phyloP scores from a whole-genome alignment of 2,797 vertebrate genomes.

The Lacerta agilis region DNA sequence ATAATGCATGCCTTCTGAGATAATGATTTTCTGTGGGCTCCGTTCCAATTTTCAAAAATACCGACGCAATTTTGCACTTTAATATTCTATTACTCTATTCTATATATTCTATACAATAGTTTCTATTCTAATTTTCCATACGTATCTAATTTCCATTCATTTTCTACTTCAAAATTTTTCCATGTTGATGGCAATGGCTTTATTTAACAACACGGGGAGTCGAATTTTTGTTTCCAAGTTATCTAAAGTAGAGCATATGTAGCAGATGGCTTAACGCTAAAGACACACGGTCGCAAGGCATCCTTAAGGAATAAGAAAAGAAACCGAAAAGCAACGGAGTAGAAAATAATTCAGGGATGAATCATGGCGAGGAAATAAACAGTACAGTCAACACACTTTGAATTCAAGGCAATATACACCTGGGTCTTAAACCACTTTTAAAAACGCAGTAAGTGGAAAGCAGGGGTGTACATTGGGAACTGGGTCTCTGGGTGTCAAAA shows the following conservation, averaged over 20 bases:
- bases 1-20: not conserved
- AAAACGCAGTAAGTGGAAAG: conserved; percentile 6
- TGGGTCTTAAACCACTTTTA: conserved; percentile 27
- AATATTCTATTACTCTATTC: not conserved
- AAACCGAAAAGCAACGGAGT: conserved; percentile 61
- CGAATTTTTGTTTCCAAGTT: conserved; percentile 9
- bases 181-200: not conserved
- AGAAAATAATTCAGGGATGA: conserved; percentile 57
- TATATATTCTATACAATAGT: not conserved
- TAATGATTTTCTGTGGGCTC: not conserved
- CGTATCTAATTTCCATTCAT: not conserved
- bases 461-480: no score
- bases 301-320: conserved; percentile 50
- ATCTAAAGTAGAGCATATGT: conserved; percentile 24
- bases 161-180: not conserved
- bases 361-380: conserved; percentile 51
- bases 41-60: not conserved
- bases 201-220: not conserved
- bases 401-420: conserved; percentile 33
- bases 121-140: not conserved
- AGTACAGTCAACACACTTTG: conserved; percentile 37
- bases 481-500: not conserved
- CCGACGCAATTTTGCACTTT: not conserved
- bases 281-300: conserved; percentile 25
- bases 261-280: conserved; percentile 56